Base-by-base conservation (phyloP, 2,113 vertebrate species). In the Acrocephalus arundinaceus region DNA sequence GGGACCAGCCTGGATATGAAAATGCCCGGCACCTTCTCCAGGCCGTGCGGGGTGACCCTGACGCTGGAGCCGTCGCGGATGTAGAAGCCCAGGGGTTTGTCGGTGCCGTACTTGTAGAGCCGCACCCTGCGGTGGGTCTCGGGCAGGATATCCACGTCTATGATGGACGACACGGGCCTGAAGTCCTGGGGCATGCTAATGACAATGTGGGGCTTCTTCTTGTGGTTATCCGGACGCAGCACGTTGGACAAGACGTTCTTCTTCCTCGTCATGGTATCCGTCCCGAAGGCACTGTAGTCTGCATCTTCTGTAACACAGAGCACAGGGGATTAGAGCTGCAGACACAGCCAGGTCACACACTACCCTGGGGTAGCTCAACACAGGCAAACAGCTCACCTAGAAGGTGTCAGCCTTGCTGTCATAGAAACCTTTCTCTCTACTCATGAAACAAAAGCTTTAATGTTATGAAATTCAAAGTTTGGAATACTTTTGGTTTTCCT, bases 111-210 rank as follows among this genome's bases (percentile, higher is more conserved):
- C 89, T 99, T 99, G 97, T 99, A 99, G 12, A 99, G 99, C 13
- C 99, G 98, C 3, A 99, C 99, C 5, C 99, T 97, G 1, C 99
- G 98, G 84, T 99, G 99, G 1, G 99, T 99, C 97, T 99, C 99
- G 1, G 99, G 99, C 24, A 99, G 98, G 43, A 99, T 99, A 73
- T 99, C 99, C 95, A 99, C 99, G 7, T 99, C 99, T 28, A 99
- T 99, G 93, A 99, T 99, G 37, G 99, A 99, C 2, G 99, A 99
- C 37, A 99, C 99, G 0, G 99, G 99, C 15, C 99, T 98, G 98
- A 99, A 99, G 98, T 99, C 99, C 66, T 98, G 98, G 2, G 99
- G 99, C 96, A 99, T 98, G 90, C 99, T 99, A 71, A 99, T 99
- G 79, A 99, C 98, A 43, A 99, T 98, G 4, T 99, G 98, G 0